Evolutionary conservation across 2,797 vertebrate species (phyloP), one percentile per base, ranked within the genome.

Genomic region (Bryconaethiops microstoma): DNA sequence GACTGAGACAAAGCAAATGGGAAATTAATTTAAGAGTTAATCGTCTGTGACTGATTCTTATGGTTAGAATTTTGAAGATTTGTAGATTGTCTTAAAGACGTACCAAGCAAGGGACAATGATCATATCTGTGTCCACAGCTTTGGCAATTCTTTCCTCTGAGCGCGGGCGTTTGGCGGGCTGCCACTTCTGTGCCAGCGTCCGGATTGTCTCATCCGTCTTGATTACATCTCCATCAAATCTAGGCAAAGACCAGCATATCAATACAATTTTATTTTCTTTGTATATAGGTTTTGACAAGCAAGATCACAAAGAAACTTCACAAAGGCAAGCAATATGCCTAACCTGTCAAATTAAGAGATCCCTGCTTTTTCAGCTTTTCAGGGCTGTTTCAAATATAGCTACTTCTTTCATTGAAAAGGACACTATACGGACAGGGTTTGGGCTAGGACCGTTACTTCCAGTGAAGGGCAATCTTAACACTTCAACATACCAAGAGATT

Each of bases 61-160:
- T 2, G 9, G 48, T 50, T 21, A 64, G 67, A 10, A 6, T 13
- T 59, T 39, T 35, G 39, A 50, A 7, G 1, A 5, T 64, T 25
- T 42, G 40, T 25, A 13, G 5, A 25, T 39, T 45, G 48, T 10
- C 17, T 50, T 17, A 35, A 14, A 52, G 14, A 74, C 71, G 67
- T 59, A 99, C 98, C 95, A 96, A 88, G 21, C 96, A 98, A 0
- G 97, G 96, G 4, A 97, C 90, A 83, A 99, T 95, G 64, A 98
- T 96, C 95, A 99, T 97, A 80, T 99, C 98, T 0, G 97, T 98
- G 85, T 99, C 97, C 80, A 98, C 94, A 0, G 97, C 97, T 89
- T 97, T 98, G 52, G 95, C 94, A 42, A 92, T 96, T 81, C 96
- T 95, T 84, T 99, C 97, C 76, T 97, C 96, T 10, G 95, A 90